Base-by-base conservation (phyloP, 2,797 vertebrate genomes). In the Mormyrops boulengeri region DNA sequence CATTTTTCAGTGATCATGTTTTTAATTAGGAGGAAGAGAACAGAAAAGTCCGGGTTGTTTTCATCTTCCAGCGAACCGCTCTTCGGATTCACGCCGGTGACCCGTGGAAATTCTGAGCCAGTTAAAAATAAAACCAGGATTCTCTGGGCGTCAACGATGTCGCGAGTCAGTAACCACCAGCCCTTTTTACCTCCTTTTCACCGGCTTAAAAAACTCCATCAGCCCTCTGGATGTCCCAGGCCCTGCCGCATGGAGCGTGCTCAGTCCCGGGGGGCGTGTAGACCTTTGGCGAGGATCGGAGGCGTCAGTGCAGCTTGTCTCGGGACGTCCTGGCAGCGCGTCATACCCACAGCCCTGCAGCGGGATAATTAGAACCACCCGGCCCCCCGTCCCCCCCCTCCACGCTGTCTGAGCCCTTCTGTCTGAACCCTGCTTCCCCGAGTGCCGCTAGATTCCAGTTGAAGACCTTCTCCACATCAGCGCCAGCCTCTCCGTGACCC, bases 281-380 rank as follows among this genome's bases (percentile, higher is more conserved):
- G 90, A 7, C 12, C 87, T 94, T 95, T 96, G 96, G 94, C 95
- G 91, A 94, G 96, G 95, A 96, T 96, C 92, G 1, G 87, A 97
- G 97, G 97, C 96, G 96, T 97, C 97, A 97, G 96, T 26, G 89
- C 94, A 92, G 93, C 94, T 96, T 94, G 96, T 96, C 94, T 55
- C 2, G 96, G 95, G 96, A 96, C 95, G 87, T 94, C 92, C 96
- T 96, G 96, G 95, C 96, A 96, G 91, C 88, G 34, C 66, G 85
- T 93, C 93, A 90, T 93, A 93, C 93, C 95, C 95, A 94, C 96
- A 95, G 92, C 88, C 90, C 94, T 96, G 94, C 94, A 94, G 95
- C 94, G 93, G 86, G 92, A 93, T 93, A 94, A 96, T 96, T 95
- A 94, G 95, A 96, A 95, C 94, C 96, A 96, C 92, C 92, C 80